phyloP scores from a whole-genome alignment of 1,140 invertebrate genomes.

The Leptonema lineaticorne region DNA sequence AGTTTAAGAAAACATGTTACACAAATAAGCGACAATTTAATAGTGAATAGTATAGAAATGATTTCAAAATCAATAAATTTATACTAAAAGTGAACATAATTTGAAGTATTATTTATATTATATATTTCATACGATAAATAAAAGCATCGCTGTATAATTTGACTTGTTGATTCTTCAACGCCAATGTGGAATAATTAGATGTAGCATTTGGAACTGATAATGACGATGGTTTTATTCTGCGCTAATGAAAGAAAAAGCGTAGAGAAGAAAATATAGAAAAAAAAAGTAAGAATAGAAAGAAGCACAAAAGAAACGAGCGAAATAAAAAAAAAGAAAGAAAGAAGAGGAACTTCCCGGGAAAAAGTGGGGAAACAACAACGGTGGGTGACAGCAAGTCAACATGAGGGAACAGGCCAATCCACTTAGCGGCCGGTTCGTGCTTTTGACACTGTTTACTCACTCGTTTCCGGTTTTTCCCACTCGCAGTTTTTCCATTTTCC shows the following conservation, averaged over 20 bases:
- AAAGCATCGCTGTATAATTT: too few relatives aligned
- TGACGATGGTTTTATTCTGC: background rate
- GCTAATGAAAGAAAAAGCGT: background rate
- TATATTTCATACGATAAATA: too few relatives aligned
- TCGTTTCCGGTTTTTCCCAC: slow-evolving; percentile 20
- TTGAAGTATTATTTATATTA: too few relatives aligned
- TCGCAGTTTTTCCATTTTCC: background rate
- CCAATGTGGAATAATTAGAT: background rate
- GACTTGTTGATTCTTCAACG: background rate
- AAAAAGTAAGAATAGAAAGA: background rate
- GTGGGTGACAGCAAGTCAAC: slow-evolving; percentile 24
- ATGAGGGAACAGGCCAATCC: slow-evolving; percentile 31
- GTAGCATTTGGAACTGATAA: background rate
- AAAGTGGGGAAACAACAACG: slow-evolving; percentile 30
- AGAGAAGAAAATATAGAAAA: too few relatives aligned
- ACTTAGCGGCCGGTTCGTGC: slow-evolving; percentile 29
- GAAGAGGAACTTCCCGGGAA: too few relatives aligned
- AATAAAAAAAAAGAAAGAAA: too few relatives aligned
- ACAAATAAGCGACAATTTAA: too few relatives aligned
- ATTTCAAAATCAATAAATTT: too few relatives aligned
- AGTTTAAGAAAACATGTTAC: too few relatives aligned
- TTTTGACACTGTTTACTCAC: slow-evolving; percentile 22
- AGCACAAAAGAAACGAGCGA: background rate
- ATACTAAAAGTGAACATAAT: too few relatives aligned
- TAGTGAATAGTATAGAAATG: too few relatives aligned